Evolutionary conservation across 64 coral and sea anemone genomes (phyloP), one percentile per base, ranked within the genome.

Genomic region (Dendronephthya gigantea): DNA sequence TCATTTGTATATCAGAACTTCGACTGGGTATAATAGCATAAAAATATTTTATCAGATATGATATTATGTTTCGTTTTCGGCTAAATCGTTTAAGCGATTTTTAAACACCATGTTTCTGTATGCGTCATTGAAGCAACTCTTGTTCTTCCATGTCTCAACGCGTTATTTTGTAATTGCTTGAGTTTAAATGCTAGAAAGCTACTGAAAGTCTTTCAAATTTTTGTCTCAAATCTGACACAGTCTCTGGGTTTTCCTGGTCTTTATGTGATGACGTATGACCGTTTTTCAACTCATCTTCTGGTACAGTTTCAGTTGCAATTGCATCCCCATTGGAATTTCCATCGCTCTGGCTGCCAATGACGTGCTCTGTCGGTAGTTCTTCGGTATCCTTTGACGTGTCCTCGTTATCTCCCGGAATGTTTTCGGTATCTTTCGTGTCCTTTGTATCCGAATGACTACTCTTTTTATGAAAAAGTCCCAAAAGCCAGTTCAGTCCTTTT

Each of bases 381-480:
- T 79, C 36, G 72, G 72, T 34, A 39, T 16, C 32, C 15, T 79
- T 16, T 12, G 30, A 14, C 1, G 72, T 66, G 58, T n/a, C 58
- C 5, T 66, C 19, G 58, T 3, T 66, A 30, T 66, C 19, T n/a
- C 14, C 19, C 29, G 29, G 58, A 22, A n/a, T 66, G 58, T 66
- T 5, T 7, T 30, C 29, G 58, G 58, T 15, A 66, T 22, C 19
- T 15, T 22, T n/a, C 58, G 58, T 66, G 19, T 66, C 29, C 22
- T 30, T 17, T 5, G 58, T n/a, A 30, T 30, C 58, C 58, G 6
- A 17, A 15, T 66, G 19, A 66, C 3, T 19, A 34, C 37, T 34
- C 32, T 19, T 79, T 79, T 79, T 79, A 39, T 79, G 72, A 19
- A 79, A 79, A 36, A 79, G 72, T 79, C 72, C 72, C 30, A 79